Evolutionary conservation across 2,113 vertebrate genomes (phyloP).

Genomic region (Eulemur macaco): DNA sequence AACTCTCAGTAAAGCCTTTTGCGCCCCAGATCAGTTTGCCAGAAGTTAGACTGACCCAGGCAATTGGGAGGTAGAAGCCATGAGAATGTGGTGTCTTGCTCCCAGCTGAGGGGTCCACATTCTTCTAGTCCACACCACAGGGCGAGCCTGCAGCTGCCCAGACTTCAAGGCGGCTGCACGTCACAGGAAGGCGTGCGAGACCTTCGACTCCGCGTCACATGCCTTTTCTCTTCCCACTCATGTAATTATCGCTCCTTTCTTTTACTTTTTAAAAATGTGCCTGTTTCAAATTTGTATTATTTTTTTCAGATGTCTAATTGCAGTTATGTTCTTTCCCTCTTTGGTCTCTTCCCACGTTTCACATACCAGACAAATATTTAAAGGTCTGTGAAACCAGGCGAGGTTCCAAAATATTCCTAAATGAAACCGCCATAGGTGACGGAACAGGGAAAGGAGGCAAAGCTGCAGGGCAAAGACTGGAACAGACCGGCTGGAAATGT

Average conservation of each 20-base stretch:
- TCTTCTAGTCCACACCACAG: not conserved
- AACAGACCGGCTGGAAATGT: slow-evolving; percentile 40
- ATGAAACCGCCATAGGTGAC: slow-evolving; percentile 40
- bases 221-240: not conserved
- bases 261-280: slow-evolving; percentile 26
- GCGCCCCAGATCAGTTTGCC: slow-evolving; percentile 6
- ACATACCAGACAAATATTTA: slow-evolving; percentile 72
- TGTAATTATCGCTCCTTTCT: slow-evolving; percentile 36
- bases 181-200: not conserved
- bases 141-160: not conserved
- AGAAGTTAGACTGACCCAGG: not conserved
- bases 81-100: not conserved
- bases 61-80: slow-evolving; percentile 27
- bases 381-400: slow-evolving; percentile 64
- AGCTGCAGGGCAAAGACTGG: not conserved
- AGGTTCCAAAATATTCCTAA: slow-evolving; percentile 67
- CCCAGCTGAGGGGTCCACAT: not conserved
- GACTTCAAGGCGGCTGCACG: not conserved
- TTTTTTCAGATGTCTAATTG: slow-evolving; percentile 70
- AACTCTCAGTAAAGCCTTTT: not conserved
- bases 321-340: slow-evolving; percentile 47
- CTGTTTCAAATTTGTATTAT: slow-evolving; percentile 62
- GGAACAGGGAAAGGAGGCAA: slow-evolving; percentile 17
- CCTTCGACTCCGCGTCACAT: not conserved
- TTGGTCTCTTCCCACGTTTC: slow-evolving; percentile 56